Percentiles rank a stretch among this genome's conserved stretches.
These are phyloP conservation scores for Aricia agestis DNA, from an alignment of 1,140 invertebrate genomes.

Conservation along the genomic window DNA sequence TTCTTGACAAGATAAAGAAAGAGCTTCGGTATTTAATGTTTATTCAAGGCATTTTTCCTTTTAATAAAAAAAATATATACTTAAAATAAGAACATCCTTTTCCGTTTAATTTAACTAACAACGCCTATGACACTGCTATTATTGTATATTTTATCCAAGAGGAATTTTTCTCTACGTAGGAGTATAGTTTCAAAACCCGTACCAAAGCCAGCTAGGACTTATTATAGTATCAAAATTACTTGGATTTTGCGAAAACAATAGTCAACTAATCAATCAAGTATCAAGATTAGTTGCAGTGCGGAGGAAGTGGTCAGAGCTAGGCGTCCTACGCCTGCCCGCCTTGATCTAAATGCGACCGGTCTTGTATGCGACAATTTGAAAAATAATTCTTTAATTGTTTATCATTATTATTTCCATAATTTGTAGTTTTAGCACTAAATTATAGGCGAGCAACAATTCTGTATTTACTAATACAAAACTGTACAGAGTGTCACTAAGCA, in stretches of 20 bases:
- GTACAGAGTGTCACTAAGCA: too few species aligned
- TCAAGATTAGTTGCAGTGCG: constrained; percentile 1
- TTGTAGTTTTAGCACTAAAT: background rate
- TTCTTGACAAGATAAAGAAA: too few species aligned
- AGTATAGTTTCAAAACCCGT: background rate
- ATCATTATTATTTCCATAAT: background rate
- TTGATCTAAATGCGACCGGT: constrained; percentile 1
- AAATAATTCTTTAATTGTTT: background rate
- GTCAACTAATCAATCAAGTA: background rate
- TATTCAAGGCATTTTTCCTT: too few species aligned
- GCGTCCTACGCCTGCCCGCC: background rate
- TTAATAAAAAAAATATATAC: too few species aligned
- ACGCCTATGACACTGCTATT: too few species aligned
- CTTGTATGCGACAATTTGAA: background rate
- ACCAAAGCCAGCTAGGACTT: background rate
- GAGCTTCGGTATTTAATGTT: too few species aligned
- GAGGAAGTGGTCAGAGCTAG: constrained; percentile 1
- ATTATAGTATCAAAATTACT: background rate
- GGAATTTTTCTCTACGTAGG: background rate
- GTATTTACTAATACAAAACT: too few species aligned
- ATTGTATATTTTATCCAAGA: background rate
- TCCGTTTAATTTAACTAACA: too few species aligned
- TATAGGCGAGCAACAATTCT: background rate
- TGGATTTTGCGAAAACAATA: background rate
- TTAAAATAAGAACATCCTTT: too few species aligned